Percentiles rank a stretch among this genome's conserved stretches.
Evolutionary conservation across 2,797 vertebrate species (phyloP).

Genomic region (Argentina silus): DNA sequence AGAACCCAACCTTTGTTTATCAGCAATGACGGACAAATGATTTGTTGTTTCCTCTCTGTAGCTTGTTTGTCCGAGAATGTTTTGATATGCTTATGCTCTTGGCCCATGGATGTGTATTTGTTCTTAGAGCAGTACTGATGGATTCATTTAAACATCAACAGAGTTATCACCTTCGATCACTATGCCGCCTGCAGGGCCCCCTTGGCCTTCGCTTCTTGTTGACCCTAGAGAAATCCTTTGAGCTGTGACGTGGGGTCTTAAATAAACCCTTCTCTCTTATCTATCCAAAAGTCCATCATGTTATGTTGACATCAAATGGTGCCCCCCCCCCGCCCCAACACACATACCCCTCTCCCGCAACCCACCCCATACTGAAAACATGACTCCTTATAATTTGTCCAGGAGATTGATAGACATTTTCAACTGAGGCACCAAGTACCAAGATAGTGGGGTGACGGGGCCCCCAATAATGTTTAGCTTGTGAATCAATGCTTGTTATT

Average conservation of each 20-base stretch:
- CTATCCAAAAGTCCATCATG: constrained; percentile 3
- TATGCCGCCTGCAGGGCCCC: constrained; percentile 1
- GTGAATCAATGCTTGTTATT: constrained; percentile 8
- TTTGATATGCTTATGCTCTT: constrained; percentile 40
- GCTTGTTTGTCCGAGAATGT: constrained; percentile 41
- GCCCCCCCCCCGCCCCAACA: not conserved
- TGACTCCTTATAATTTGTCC: constrained; percentile 27
- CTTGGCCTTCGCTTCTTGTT: constrained; percentile 3
- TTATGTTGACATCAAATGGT: constrained; percentile 30
- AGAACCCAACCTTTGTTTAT: constrained; percentile 21
- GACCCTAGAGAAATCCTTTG: constrained; percentile 16
- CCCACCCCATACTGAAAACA: constrained; percentile 14
- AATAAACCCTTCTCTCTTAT: constrained; percentile 26
- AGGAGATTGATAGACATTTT: constrained; percentile 4
- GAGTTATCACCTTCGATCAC: constrained; percentile 24
- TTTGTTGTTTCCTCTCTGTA: constrained; percentile 40
- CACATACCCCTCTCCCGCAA: not conserved
- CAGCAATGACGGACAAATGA: constrained; percentile 13
- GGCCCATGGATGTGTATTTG: constrained; percentile 33
- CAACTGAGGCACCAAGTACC: constrained; percentile 28
- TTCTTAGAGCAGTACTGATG: constrained; percentile 28
- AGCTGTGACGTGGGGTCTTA: constrained; percentile 21
- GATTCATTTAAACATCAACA: constrained; percentile 27
- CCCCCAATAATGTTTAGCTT: not conserved
- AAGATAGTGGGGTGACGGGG: constrained; percentile 12